A percentile compares a stretch with the other conserved stretches of the same genome.
Conservation (phyloP, 2,113 vertebrate genomes). For the Pseudorasbora parva region DNA sequence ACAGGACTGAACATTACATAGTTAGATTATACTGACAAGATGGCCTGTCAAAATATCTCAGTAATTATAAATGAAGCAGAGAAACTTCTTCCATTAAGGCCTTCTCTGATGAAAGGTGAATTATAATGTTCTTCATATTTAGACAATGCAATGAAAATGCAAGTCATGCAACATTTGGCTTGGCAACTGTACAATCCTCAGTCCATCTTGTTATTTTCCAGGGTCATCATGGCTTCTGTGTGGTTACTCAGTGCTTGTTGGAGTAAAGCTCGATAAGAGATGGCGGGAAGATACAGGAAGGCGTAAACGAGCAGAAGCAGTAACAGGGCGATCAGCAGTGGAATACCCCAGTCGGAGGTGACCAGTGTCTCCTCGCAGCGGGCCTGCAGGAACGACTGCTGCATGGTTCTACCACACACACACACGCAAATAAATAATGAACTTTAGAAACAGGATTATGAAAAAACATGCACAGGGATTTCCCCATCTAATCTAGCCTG, state of each 20-base stretch:
- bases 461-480: neutral
- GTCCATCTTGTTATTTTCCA: slow-evolving; percentile 3
- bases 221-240: slow-evolving; percentile 21
- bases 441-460: neutral
- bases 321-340: slow-evolving; percentile 70
- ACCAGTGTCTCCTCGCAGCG: slow-evolving; percentile 73
- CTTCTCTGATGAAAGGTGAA: neutral
- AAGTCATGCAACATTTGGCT: neutral
- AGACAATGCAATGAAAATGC: neutral
- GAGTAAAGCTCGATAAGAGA: slow-evolving; percentile 60
- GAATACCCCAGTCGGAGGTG: slow-evolving; percentile 74
- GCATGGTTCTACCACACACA: neutral
- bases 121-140: neutral
- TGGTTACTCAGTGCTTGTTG: slow-evolving; percentile 44
- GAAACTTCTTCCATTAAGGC: neutral
- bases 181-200: slow-evolving; percentile 5
- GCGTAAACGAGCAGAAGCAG: slow-evolving; percentile 74
- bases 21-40: neutral
- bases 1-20: neutral
- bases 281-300: slow-evolving; percentile 76
- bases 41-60: neutral
- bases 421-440: neutral
- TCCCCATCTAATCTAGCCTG: neutral
- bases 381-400: slow-evolving; percentile 71
- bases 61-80: neutral